phyloP scores from a whole-genome alignment of 2,113 vertebrate genomes.

The Stomatorhinus ivindoensis region DNA sequence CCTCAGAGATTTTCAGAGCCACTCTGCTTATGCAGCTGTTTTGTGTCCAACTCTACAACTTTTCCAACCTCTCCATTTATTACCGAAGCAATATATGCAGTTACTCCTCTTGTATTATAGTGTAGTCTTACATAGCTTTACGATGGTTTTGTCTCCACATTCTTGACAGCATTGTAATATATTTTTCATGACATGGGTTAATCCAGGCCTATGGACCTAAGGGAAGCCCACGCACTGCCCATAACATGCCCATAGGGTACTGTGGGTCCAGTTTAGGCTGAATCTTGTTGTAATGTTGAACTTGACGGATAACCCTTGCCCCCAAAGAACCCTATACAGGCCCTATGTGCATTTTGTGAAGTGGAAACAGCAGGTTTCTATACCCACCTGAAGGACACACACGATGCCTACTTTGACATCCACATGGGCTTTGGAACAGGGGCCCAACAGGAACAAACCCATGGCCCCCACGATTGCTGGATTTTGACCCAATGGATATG shows the following conservation, averaged over 20 bases:
- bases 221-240: neutral
- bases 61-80: neutral
- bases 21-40: neutral
- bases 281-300: neutral
- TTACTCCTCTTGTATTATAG: neutral
- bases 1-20: neutral
- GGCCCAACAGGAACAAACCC: neutral
- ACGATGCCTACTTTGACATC: neutral
- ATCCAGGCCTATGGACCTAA: neutral
- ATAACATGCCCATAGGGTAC: neutral
- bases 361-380: neutral
- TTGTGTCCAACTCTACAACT: neutral
- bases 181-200: neutral
- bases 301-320: neutral
- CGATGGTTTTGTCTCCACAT: neutral
- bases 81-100: neutral
- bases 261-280: neutral
- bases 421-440: neutral
- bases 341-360: neutral
- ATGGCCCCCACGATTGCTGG: neutral
- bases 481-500: neutral
- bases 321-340: neutral
- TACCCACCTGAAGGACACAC: neutral
- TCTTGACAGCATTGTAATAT: neutral
- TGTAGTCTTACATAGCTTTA: neutral